Evolutionary conservation across 2,888 invertebrate species (phyloP), one percentile per base, ranked within the genome.

Genomic region (Linnaemya vulpina): DNA sequence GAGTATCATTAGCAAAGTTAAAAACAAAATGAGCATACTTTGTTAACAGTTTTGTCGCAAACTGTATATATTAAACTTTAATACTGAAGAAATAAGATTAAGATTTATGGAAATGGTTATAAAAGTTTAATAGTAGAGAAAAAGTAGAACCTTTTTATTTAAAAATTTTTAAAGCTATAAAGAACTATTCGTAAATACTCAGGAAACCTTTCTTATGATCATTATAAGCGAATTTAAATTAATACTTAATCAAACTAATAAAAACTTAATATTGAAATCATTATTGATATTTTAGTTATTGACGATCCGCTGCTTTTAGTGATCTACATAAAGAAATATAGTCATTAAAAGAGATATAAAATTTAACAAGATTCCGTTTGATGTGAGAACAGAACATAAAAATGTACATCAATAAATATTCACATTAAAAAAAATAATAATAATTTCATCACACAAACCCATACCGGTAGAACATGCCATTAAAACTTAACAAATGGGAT

Each of bases 401-500:
- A 38, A 38, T 60, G 10, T 5, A 15, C 17, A 17, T 35, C 30
- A 25, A 60, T 17, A 35, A 17, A 22, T 4, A 13, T 20, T 11
- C 3, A 53, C 20, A 53, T 53, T 11, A 53, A 20, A 53, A 53
- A 53, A 13, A 11, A 22, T 53, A 53, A 20, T 35, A 15, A n/a
- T 60, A 3, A 1, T n/a, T n/a, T n/a, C n/a, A n/a, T n/a, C 10
- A 17, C 9, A 17, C 10, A 35, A 30, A 15, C 53, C 20, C 49
- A 40, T 11, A 35, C 30, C 40, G 13, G 20, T 22, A 13, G 15
- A 65, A 70, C 58, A 55, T 62, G 11, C 51, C 49, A 65, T 46
- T 51, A 17, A 49, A 3, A 53, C 15, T 17, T 1, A 68, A 76
- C 67, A 62, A 87, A 89, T 85, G 87, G 71, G 53, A 65, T 88